These are phyloP conservation scores for Synergus gifuensis DNA, from an alignment of 2,888 invertebrate genomes.

Conservation along the genomic window DNA sequence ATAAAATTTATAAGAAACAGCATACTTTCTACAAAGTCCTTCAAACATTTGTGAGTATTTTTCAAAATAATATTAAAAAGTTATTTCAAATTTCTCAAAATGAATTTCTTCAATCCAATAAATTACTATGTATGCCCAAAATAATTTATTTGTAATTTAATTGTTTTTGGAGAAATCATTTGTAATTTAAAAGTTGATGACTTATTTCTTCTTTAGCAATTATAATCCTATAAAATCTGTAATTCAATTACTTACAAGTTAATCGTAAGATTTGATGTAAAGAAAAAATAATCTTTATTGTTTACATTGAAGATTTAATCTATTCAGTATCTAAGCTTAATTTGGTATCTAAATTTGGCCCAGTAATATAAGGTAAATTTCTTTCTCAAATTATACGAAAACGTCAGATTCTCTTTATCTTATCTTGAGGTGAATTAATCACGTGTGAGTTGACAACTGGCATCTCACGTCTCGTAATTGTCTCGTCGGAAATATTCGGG, in stretches of 20 bases:
- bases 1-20: background rate
- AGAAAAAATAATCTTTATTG: no score
- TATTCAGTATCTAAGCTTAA: no score
- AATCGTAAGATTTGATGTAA: background rate
- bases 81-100: background rate
- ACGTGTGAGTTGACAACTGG: background rate
- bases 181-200: background rate
- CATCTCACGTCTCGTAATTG: background rate
- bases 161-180: background rate
- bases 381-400: background rate
- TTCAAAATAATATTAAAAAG: background rate
- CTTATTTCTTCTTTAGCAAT: background rate
- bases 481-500: background rate
- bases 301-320: no score
- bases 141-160: background rate
- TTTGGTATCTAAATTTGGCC: background rate
- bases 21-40: conserved; percentile 6
- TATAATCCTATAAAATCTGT: background rate
- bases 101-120: background rate
- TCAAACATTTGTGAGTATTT: background rate
- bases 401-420: conserved; percentile 16
- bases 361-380: background rate
- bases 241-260: background rate
- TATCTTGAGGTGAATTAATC: conserved; percentile 4
- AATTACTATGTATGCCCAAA: background rate